Evolutionary conservation across 1,140 invertebrate species (phyloP), one percentile per base, ranked within the genome.

Genomic region (Pemphigus obesinymphae): DNA sequence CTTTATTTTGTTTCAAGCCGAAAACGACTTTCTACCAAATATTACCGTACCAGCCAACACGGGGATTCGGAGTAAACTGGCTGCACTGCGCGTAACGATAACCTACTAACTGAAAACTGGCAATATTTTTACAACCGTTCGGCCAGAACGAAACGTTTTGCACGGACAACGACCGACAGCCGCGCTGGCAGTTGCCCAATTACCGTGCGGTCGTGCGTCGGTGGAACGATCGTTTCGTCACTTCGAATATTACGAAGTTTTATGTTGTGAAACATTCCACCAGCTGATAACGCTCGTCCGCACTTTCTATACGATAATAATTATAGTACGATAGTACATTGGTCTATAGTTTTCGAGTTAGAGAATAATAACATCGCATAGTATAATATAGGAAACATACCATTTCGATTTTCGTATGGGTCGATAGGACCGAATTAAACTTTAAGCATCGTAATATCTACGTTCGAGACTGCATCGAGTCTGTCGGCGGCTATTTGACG

Each of bases 291-390:
- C 72, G 45, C 31, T 29, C 26, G 15, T 31, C n/a, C 17, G 17
- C 26, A 50, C 70, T 73, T 73, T 73, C 70, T 73, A 31, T 70
- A n/a, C n/a, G n/a, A n/a, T n/a, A n/a, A n/a, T n/a, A n/a, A n/a
- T n/a, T n/a, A n/a, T n/a, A n/a, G n/a, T n/a, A n/a, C n/a, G n/a
- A n/a, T n/a, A n/a, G n/a, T n/a, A n/a, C n/a, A n/a, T n/a, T n/a
- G n/a, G n/a, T n/a, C n/a, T n/a, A n/a, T n/a, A n/a, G n/a, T 8
- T 3, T 40, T 8, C 4, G 37, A 8, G 37, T 40, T 40, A 40
- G 37, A 8, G 37, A 3, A 40, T 8, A 40, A 3, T 5, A 3
- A 40, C 37, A 40, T n/a, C 37, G 37, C 37, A 3, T 8, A 40
- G 37, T 3, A 8, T 8, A 8, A 8, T 8, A 40, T 40, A 31